phyloP scores from a whole-genome alignment of 2,888 invertebrate species.

The Drosophila aldrichi region DNA sequence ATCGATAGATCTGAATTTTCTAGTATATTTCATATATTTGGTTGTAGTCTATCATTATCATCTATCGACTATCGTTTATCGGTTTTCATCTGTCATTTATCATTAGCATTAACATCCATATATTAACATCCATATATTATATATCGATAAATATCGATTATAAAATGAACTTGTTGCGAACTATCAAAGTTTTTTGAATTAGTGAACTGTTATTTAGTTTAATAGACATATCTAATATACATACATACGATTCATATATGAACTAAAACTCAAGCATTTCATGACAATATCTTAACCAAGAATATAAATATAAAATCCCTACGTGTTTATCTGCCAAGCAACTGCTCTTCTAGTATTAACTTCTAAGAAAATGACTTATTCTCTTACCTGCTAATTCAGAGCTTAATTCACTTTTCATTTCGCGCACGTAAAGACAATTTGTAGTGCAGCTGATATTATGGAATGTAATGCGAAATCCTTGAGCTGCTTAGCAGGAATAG shows the following conservation, averaged over 20 bases:
- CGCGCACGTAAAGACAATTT: background rate
- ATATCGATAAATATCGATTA: too few species aligned
- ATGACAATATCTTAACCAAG: background rate
- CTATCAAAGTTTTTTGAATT: too few species aligned
- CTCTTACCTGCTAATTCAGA: background rate
- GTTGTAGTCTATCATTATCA: background rate
- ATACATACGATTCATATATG: too few species aligned
- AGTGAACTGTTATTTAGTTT: too few species aligned
- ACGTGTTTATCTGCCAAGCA: background rate
- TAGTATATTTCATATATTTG: background rate
- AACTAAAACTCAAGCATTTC: too few species aligned
- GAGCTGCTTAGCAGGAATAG: background rate
- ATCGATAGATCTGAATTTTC: too few species aligned
- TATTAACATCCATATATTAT: too few species aligned
- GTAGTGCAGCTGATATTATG: background rate
- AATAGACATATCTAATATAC: too few species aligned
- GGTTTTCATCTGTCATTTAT: background rate
- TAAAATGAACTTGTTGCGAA: too few species aligned
- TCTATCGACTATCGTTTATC: background rate
- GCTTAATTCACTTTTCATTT: conserved; percentile 1
- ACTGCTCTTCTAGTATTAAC: too few species aligned
- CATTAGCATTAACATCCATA: background rate
- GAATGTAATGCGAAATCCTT: background rate
- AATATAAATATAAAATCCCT: too few species aligned
- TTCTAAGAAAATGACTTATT: rapidly evolving